Base-by-base conservation (phyloP, 2,113 vertebrate genomes). In the Rana temporaria region DNA sequence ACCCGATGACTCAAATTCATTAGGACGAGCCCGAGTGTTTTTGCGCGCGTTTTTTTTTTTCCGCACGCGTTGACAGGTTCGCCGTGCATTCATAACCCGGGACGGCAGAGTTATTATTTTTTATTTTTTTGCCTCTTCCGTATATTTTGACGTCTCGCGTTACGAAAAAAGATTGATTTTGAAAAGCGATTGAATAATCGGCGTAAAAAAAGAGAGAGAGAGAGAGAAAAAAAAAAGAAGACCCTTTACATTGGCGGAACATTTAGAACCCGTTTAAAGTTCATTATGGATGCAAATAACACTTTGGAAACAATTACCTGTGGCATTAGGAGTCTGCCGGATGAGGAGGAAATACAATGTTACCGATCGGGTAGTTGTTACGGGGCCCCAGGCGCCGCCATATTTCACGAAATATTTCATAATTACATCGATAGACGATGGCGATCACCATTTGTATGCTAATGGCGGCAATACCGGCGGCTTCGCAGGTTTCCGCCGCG, bases 391-490 rank as follows among this genome's bases (percentile, higher is more conserved):
- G 86, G 80, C 85, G 81, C 77, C 79, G 82, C 32, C 82, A 82
- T 81, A 3, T 63, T 81, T 87, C 79, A 85, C 85, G 26, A 64
- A 64, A 85, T 90, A 90, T 88, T 90, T 92, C 90, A 90, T 85
- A 79, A 89, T 91, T 89, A 90, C 76, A 84, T 80, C 86, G 81
- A 86, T 8, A 69, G 83, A 60, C 64, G 85, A 85, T 87, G 88
- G 87, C 88, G 85, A 89, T 82, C 65, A 89, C 73, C 88, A 89
- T 89, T 88, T 89, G 86, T 88, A 91, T 89, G 88, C 87, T 92
- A 89, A 89, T 92, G 89, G 70, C 80, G 81, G 76, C 84, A 85
- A 76, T 78, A 86, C 20, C 75, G 74, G 70, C 66, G 86, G 84
- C n/a, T 48, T 48, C 75, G 85, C 73, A 26, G 81, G 71, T 84